Evolutionary conservation across 2,113 vertebrate genomes (phyloP), one percentile per base, ranked within the genome.

Genomic region (Leucopsar rothschildi): DNA sequence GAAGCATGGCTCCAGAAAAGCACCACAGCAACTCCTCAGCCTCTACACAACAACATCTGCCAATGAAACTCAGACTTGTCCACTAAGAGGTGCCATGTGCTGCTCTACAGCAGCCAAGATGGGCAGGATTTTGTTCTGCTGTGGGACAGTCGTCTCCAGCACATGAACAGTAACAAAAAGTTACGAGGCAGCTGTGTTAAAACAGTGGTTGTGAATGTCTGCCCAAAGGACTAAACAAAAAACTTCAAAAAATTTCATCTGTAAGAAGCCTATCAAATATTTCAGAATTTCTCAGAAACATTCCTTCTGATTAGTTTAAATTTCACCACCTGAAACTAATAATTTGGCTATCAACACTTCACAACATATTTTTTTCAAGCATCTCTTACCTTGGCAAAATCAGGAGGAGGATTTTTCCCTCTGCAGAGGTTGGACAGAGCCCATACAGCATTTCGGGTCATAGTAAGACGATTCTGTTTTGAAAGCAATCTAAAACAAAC

Each of bases 391-490:
- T 99, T 99, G 90, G 98, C 95, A 97, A 99, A 99, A 96, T 99
- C 99, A 72, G 99, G 99, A 96, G 99, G 99, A 90, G 99, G 99
- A 96, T 99, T 99, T 93, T 99, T 99, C 81, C 99, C 99, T 98
- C 99, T 98, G 98, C 99, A 99, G 87, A 99, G 98, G 97, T 99
- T 99, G 95, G 99, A 99, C 24, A 99, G 97, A 64, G 99, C 99
- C 99, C 99, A 99, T 68, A 99, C 99, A 47, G 99, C 99, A 79
- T 99, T 99, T 84, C 99, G 98, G 89, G 99, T 99, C 99, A 99
- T 99, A 15, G 99, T 99, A 82, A 99, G 98, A 90, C 99, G 99
- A 90, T 99, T 99, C 96, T 99, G 99, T 98, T 99, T 99, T 88
- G 99, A 99, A 97, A 99, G 97, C 93, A 99, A 97, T 96, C 99